Evolutionary conservation across 2,797 vertebrate genomes (phyloP).

Genomic region (Emydoidea blandingii): DNA sequence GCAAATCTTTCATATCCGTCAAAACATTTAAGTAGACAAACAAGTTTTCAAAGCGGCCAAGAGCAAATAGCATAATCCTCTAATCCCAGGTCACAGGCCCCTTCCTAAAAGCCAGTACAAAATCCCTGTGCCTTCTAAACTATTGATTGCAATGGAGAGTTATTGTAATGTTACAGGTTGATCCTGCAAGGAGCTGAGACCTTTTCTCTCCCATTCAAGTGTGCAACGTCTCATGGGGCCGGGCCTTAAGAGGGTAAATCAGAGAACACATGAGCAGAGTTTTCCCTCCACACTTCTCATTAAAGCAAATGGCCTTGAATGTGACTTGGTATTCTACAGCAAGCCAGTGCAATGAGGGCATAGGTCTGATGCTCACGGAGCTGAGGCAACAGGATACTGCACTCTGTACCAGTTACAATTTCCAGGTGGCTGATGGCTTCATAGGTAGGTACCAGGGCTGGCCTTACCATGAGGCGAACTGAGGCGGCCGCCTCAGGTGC

Average conservation of each 20-base stretch:
- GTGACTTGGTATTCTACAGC: neutral
- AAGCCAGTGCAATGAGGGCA: neutral
- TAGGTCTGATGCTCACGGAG: neutral
- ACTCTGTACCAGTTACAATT: neutral
- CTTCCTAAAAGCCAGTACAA: neutral
- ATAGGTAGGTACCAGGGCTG: neutral
- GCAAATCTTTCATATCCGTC: neutral
- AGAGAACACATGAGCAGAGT: neutral
- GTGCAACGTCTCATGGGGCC: neutral
- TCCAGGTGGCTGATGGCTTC: constrained; percentile 5
- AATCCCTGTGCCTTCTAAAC: neutral
- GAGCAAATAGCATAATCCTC: constrained; percentile 6
- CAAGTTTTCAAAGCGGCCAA: constrained; percentile 17
- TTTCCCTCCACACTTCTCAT: neutral
- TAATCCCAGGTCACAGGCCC: neutral
- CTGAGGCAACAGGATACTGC: neutral
- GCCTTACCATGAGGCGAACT: no score
- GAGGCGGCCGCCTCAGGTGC: no score
- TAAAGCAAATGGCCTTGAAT: neutral
- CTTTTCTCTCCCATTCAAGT: neutral
- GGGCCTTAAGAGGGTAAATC: neutral
- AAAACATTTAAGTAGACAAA: neutral
- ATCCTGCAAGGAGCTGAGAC: rapidly evolving
- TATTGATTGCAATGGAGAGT: neutral
- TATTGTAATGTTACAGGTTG: neutral